Percentiles rank a stretch among this genome's conserved stretches.
phyloP scores from a whole-genome alignment of 2,113 vertebrate species.

The Myiozetetes cayanensis region DNA sequence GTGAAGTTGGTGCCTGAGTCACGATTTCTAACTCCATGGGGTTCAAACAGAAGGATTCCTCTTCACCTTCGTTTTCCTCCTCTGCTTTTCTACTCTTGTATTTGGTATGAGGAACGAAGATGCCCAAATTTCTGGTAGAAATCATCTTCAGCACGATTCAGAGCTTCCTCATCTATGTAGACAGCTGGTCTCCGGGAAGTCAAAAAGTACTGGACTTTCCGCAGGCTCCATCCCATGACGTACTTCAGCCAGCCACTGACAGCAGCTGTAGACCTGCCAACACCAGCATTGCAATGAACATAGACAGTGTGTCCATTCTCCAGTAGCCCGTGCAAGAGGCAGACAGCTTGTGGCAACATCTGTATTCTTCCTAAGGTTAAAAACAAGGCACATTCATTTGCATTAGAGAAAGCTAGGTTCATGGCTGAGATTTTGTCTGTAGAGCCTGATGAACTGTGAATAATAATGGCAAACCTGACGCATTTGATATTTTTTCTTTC shows the following conservation, averaged over 20 bases:
- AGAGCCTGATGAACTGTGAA: neutral
- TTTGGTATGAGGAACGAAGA: slow-evolving; percentile 65
- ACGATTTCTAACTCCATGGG: neutral
- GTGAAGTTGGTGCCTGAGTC: neutral
- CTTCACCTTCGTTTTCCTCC: neutral
- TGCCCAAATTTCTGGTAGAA: slow-evolving; percentile 89
- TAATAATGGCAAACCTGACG: neutral
- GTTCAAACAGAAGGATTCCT: neutral
- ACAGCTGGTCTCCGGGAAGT: slow-evolving; percentile 83
- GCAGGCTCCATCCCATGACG: slow-evolving; percentile 85
- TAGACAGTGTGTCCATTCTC: slow-evolving; percentile 92
- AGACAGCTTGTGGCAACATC: slow-evolving; percentile 96
- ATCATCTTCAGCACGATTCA: slow-evolving; percentile 82
- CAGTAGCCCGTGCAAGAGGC: slow-evolving; percentile 87
- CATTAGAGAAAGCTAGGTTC: neutral
- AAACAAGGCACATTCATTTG: neutral
- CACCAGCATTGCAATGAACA: slow-evolving; percentile 94
- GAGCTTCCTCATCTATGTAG: slow-evolving; percentile 93
- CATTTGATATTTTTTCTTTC: neutral
- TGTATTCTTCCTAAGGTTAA: slow-evolving; percentile 81
- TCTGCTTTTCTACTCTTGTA: slow-evolving; percentile 8
- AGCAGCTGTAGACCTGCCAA: slow-evolving; percentile 89
- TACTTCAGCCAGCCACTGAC: slow-evolving; percentile 92
- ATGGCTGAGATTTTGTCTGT: neutral
- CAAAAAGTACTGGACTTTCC: slow-evolving; percentile 92